Evolutionary conservation across 2,113 vertebrate species (phyloP).

Genomic region (Phalacrocorax carbo): DNA sequence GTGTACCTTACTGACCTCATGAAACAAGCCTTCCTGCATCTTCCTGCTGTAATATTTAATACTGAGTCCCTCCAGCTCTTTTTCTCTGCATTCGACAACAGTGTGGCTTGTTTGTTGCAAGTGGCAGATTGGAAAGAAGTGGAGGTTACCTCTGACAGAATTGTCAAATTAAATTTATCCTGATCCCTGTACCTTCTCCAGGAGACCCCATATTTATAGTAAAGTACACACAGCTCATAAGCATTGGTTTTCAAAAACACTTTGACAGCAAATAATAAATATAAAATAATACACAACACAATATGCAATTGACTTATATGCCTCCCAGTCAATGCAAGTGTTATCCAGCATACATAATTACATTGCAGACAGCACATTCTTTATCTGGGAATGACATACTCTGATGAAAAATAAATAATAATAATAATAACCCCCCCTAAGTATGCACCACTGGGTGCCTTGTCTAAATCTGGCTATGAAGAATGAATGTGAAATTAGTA

Average conservation of each 20-base stretch:
- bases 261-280: constrained; percentile 66
- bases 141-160: constrained; percentile 63
- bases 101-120: constrained; percentile 13
- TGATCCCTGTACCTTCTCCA: constrained; percentile 49
- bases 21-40: not conserved
- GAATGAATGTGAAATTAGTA: constrained; percentile 66
- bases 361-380: constrained; percentile 49
- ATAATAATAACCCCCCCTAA: not conserved
- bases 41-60: not conserved
- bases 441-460: constrained; percentile 32
- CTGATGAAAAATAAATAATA: constrained; percentile 60
- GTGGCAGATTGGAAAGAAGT: constrained; percentile 48
- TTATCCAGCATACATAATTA: constrained; percentile 68
- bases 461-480: constrained; percentile 52
- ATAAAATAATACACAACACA: constrained; percentile 56
- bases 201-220: constrained; percentile 57
- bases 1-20: not conserved
- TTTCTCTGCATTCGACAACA: constrained; percentile 25
- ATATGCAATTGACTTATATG: constrained; percentile 70
- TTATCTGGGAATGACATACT: constrained; percentile 51
- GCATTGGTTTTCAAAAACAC: constrained; percentile 65
- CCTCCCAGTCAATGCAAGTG: constrained; percentile 18
- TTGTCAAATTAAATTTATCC: constrained; percentile 70
- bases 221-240: constrained; percentile 47
- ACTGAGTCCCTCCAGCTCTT: not conserved